Base-by-base conservation (phyloP, 2,888 invertebrate genomes). In the Pantelozetes paolii region DNA sequence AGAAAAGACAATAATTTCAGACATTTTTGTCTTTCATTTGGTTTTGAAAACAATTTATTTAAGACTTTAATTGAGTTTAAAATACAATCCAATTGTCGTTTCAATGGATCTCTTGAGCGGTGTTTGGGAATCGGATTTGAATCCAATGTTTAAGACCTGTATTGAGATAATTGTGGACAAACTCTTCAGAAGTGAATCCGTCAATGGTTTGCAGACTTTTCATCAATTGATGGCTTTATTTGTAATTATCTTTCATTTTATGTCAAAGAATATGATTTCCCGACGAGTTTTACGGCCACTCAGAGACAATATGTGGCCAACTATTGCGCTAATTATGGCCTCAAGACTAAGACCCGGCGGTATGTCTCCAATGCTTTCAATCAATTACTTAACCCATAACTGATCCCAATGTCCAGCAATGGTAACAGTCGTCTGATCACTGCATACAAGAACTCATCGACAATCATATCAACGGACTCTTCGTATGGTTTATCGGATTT, bases 301-400 rank as follows among this genome's bases (percentile, higher is more conserved):
- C 90, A 93, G 82, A 85, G 93, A 78, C 90, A 89, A 15, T 92
- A 90, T 80, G 87, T 93, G 76, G 92, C 92, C 81, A 85, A 87
- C 77, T 85, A 88, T 36, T 89, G 89, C 57, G 85, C 85, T 67
- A 85, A 86, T 77, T 82, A 89, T 77, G 90, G 90, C 8, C 83
- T 92, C 40, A 88, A 89, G 80, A 90, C 91, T 1, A 90, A 89
- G 83, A 92, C 91, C 79, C 86, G 88, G 83, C 92, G 92, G 85
- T 90, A 87, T 77, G 78, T 9, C 54, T 23, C 45, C n/a, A 40
- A 45, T 72, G 28, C 32, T n/a, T 18, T 40, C 28, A 36, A 23
- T 71, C 45, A 2, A 36, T 40, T 11, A 36, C 13, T 74, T 6
- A 40, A 40, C 23, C 11, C 6, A n/a, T 59, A n/a, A n/a, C n/a